These are phyloP conservation scores for Calyptommatus sinebrachiatus DNA, from an alignment of 2,113 vertebrate species.

Conservation along the genomic window DNA sequence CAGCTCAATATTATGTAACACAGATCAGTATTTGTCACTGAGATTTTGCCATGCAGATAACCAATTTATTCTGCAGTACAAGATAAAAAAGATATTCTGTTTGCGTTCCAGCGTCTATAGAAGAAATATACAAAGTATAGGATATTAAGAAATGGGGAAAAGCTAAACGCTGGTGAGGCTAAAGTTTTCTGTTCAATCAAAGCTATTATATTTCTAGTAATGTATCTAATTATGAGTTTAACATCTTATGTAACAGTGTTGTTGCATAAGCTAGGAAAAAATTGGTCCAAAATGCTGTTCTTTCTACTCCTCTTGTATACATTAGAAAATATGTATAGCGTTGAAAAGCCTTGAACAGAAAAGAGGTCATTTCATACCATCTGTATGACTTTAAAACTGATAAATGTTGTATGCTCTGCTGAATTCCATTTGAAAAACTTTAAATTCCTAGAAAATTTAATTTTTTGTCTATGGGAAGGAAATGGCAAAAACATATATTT, in stretches of 20 bases:
- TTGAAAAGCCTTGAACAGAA: conserved; percentile 17
- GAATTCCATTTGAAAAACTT: background rate
- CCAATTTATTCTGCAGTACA: background rate
- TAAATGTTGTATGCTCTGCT: conserved; percentile 13
- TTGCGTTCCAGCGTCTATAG: too few species aligned
- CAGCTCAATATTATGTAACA: background rate
- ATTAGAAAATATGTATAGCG: background rate
- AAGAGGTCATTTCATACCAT: conserved; percentile 45
- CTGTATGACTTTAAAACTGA: conserved; percentile 31
- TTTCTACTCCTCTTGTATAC: too few species aligned
- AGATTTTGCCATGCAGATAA: background rate
- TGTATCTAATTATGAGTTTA: background rate
- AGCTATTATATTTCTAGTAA: background rate
- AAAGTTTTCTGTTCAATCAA: background rate
- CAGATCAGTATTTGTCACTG: background rate
- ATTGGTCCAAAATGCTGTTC: background rate
- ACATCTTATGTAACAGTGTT: background rate
- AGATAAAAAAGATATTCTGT: background rate
- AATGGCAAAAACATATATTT: background rate
- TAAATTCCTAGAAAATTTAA: conserved; percentile 1
- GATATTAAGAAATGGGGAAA: background rate
- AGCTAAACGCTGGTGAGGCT: background rate
- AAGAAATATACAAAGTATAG: background rate
- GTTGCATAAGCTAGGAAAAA: background rate
- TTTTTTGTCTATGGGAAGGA: background rate